Conservation (phyloP, 2,797 vertebrate species). For the Eurystomus glaucurus region DNA sequence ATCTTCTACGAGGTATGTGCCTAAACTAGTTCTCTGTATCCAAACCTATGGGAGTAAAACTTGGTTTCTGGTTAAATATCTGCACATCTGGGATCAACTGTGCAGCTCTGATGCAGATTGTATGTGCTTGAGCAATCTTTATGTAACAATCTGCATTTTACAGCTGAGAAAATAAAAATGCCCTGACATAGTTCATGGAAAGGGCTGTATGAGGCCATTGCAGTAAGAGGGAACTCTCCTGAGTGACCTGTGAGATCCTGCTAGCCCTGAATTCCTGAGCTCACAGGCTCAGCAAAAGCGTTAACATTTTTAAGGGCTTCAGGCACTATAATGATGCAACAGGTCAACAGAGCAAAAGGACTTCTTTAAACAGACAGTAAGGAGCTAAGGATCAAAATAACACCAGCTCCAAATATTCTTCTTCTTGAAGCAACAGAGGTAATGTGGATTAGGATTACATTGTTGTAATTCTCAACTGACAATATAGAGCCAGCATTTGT, state of each 20-base stretch:
- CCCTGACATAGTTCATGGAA: not conserved
- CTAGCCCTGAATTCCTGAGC: not conserved
- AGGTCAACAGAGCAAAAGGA: not conserved
- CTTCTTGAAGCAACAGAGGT: not conserved
- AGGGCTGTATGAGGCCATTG: not conserved
- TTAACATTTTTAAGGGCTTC: not conserved
- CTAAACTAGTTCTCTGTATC: not conserved
- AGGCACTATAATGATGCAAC: not conserved
- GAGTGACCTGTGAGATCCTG: not conserved
- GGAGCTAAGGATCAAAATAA: not conserved
- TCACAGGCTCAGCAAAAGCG: not conserved
- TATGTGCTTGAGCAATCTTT: not conserved
- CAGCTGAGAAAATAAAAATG: not conserved
- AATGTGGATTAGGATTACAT: not conserved
- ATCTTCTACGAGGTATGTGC: not conserved
- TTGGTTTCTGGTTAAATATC: not conserved
- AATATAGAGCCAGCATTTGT: not conserved
- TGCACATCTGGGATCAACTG: not conserved
- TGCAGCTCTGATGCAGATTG: not conserved
- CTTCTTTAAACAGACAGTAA: not conserved
- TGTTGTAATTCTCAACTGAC: not conserved
- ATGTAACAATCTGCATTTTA: conserved; percentile 10
- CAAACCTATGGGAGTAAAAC: not conserved
- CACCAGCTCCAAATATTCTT: not conserved
- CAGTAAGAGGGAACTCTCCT: not conserved